phyloP scores from a whole-genome alignment of 2,888 invertebrate species.

The Aphidoletes aphidimyza region DNA sequence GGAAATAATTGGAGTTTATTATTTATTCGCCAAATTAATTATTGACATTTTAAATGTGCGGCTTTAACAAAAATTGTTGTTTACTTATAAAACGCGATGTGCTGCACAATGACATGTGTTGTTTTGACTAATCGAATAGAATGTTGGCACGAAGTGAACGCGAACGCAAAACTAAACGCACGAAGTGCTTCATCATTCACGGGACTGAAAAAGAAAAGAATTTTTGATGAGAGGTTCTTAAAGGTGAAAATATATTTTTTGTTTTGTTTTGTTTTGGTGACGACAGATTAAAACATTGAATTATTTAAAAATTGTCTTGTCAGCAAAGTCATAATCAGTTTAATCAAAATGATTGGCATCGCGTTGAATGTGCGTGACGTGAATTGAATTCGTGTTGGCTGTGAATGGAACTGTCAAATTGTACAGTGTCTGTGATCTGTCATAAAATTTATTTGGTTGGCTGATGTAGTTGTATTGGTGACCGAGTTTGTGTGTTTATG shows the following conservation, averaged over 20 bases:
- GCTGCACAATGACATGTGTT: constrained; percentile 32
- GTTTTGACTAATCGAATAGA: not conserved
- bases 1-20: not conserved
- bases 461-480: not conserved
- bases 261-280: no score
- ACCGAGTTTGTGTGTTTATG: constrained; percentile 47
- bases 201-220: not conserved
- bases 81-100: not conserved
- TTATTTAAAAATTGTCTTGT: not conserved
- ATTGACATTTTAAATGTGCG: constrained; percentile 16
- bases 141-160: not conserved
- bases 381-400: not conserved
- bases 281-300: not conserved
- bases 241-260: no score
- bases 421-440: not conserved
- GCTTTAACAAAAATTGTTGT: not conserved
- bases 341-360: no score
- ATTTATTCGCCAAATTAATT: not conserved
- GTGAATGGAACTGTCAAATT: not conserved
- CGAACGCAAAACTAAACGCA: not conserved
- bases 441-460: not conserved
- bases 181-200: no score
- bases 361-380: constrained; percentile 8
- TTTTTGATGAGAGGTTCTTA: no score
- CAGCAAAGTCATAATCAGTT: not conserved